Evolutionary conservation across 2,113 vertebrate genomes (phyloP).

Genomic region (Microcebus ravelobensis): DNA sequence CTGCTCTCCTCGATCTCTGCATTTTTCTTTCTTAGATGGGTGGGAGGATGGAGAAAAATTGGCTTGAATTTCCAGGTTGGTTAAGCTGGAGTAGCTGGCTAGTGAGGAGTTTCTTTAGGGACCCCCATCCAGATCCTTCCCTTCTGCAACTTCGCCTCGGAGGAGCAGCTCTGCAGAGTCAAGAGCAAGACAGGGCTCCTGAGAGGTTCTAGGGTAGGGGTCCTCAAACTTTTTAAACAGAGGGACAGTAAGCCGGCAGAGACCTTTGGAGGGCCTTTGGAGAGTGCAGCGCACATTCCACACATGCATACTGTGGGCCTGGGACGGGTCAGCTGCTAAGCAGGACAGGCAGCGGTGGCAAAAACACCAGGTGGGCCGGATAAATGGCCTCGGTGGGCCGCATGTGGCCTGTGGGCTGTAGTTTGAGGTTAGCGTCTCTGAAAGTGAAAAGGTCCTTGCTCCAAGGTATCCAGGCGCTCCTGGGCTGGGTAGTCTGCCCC

Average conservation of each 20-base stretch:
- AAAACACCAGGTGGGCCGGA: too few relatives aligned
- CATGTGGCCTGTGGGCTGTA: too few relatives aligned
- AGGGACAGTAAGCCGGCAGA: too few relatives aligned
- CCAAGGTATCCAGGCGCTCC: neutral
- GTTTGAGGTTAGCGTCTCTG: neutral
- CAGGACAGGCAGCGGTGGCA: too few relatives aligned
- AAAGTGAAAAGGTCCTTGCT: neutral
- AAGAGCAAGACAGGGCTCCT: neutral
- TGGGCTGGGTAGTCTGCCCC: too few relatives aligned
- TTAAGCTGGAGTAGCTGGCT: neutral
- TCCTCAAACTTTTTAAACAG: too few relatives aligned
- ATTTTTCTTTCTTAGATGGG: neutral
- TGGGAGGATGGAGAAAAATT: neutral
- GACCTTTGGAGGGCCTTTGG: too few relatives aligned
- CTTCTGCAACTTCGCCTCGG: neutral
- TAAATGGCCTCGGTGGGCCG: too few relatives aligned
- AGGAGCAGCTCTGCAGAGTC: neutral
- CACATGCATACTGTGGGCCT: too few relatives aligned
- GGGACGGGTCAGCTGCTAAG: too few relatives aligned
- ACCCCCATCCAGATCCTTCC: too few relatives aligned
- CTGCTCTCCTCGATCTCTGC: neutral
- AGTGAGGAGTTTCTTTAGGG: neutral
- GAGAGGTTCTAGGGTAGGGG: neutral
- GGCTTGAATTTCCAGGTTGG: neutral
- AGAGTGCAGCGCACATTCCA: too few relatives aligned